Evolutionary conservation across 2,797 vertebrate species (phyloP).

Genomic region (Protosalanx chinensis): DNA sequence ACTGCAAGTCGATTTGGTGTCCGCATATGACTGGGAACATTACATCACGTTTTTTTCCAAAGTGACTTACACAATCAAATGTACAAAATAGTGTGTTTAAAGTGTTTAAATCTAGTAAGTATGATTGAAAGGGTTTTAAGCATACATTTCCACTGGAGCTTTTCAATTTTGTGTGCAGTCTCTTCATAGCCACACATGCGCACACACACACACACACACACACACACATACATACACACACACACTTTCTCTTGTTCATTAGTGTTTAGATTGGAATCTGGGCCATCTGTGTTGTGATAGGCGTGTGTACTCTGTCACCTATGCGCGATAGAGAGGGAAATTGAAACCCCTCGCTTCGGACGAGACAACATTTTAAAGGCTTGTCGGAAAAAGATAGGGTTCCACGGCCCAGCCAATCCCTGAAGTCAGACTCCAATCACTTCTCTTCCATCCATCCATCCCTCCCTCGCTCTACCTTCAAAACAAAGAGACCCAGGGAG

Average conservation of each 20-base stretch:
- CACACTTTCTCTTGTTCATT: conserved; percentile 20
- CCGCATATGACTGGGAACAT: background rate
- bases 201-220: conserved; percentile 9
- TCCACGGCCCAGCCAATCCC: conserved; percentile 10
- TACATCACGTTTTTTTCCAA: too few relatives aligned
- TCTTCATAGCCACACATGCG: background rate
- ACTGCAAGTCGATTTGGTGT: background rate
- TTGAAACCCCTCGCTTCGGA: conserved; percentile 43
- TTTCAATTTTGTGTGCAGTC: background rate
- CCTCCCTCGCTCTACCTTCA: background rate
- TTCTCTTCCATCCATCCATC: background rate
- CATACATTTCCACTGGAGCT: too few relatives aligned
- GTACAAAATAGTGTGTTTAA: too few relatives aligned
- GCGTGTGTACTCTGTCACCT: conserved; percentile 13
- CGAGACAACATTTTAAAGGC: conserved; percentile 40
- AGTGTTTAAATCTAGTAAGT: too few relatives aligned
- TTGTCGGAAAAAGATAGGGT: conserved; percentile 40
- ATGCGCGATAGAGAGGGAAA: conserved; percentile 26
- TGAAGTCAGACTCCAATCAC: conserved; percentile 12
- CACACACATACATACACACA: conserved; percentile 14
- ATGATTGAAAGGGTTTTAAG: too few relatives aligned
- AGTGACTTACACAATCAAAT: too few relatives aligned
- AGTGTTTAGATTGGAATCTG: conserved; percentile 21
- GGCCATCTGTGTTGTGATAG: conserved; percentile 2
- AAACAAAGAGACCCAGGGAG: conserved; percentile 15